Evolutionary conservation across 2,888 invertebrate genomes (phyloP), one percentile per base, ranked within the genome.

Genomic region (Fragum sueziense): DNA sequence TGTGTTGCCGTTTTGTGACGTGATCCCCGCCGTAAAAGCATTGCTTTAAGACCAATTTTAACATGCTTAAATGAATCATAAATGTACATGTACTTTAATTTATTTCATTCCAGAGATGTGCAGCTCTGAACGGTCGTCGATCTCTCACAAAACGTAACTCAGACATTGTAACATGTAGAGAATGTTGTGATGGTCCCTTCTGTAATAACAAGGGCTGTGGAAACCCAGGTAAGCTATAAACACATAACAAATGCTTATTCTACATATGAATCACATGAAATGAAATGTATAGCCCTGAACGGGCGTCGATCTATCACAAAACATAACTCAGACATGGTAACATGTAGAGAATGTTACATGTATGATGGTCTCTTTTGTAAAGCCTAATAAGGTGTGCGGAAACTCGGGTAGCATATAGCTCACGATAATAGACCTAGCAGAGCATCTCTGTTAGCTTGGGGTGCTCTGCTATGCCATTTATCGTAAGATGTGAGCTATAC

Each of bases 111-210:
- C 61, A 61, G 61, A 31, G 61, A 61, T 61, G 61, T 33, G 3
- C 61, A 7, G 61, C 29, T 20, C 33, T n/a, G 3, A 33, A 20
- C n/a, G 61, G 61, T 33, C 61, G 61, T 7, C 61, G 61, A 9
- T n/a, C 29, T 17, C 3, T 61, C 2, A 33, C 61, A 61, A 33
- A 61, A n/a, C 61, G 61, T 61, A 61, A 33, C 33, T 61, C 61
- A n/a, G 61, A 29, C 20, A 61, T 61, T 31, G 33, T 61, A 20
- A 61, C 33, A 25, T 61, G 61, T 61, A 31, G 61, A 33, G 61
- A 61, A n/a, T 61, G 61, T n/a, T 61, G 61, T 33, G 61, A 61
- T n/a, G 61, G 61, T 9, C 29, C 29, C 61, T 61, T 31, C 33
- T 61, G 61, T 33, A 61, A 61, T 33, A 61, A 61, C 33, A 61